Conservation (phyloP, 1,140 invertebrate genomes). For the Drosophila pseudoobscura region DNA sequence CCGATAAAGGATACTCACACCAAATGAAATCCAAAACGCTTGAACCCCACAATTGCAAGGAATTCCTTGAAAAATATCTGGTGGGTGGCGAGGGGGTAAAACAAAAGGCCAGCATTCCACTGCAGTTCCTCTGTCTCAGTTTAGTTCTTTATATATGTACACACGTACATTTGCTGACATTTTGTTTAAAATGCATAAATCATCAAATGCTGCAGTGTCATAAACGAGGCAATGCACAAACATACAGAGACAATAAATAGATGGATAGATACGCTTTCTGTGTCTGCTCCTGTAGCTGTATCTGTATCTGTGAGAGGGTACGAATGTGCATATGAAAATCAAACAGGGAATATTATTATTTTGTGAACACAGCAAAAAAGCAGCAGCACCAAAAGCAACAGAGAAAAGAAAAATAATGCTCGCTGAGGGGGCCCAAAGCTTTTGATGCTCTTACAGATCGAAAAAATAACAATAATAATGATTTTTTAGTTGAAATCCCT, state of each 20-base stretch:
- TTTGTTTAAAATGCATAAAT: constrained; percentile 79
- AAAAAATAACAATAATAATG: no score
- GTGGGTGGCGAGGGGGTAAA: not conserved
- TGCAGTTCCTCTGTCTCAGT: no score
- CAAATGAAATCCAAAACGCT: no score
- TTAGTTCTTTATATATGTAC: constrained; percentile 5
- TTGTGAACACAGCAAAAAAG: constrained; percentile 76
- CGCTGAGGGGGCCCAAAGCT: no score
- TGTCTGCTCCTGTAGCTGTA: not conserved
- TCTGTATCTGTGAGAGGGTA: not conserved
- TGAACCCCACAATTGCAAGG: no score
- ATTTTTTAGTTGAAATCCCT: not conserved
- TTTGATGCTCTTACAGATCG: no score
- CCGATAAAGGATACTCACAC: no score
- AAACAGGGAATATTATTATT: constrained; percentile 76
- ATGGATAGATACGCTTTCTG: constrained; percentile 12
- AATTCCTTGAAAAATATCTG: not conserved
- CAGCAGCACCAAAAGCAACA: constrained; percentile 29
- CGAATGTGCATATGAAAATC: constrained; percentile 47
- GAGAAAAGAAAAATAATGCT: constrained; percentile 8
- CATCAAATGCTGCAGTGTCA: constrained; percentile 74
- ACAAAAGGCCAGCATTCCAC: constrained; percentile 3
- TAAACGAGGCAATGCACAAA: constrained; percentile 63
- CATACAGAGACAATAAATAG: constrained; percentile 50
- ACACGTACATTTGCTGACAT: constrained; percentile 61